Percentiles rank a stretch among this genome's conserved stretches.
Evolutionary conservation across 2,797 vertebrate species (phyloP).

Genomic region (Steatocranus sp.): DNA sequence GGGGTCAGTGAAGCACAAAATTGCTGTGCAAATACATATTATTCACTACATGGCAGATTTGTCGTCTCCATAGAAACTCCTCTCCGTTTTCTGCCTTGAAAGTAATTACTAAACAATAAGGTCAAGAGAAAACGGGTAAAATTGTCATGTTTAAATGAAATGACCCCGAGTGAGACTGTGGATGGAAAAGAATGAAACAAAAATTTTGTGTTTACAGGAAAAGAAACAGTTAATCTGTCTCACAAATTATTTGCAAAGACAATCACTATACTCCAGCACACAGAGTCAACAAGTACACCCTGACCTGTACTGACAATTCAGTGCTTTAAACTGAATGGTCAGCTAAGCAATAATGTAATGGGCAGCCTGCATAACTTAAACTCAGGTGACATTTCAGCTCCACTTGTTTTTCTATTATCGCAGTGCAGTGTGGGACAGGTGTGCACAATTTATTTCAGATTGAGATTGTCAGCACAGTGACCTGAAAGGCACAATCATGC

Average conservation of each 20-base stretch:
- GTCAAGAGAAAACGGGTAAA: constrained; percentile 29
- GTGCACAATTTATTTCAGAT: background rate
- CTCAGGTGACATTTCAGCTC: constrained; percentile 47
- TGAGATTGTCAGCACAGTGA: constrained; percentile 3
- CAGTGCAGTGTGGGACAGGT: constrained; percentile 11
- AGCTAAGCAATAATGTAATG: constrained; percentile 30
- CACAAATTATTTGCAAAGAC: background rate
- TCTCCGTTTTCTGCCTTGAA: constrained; percentile 42
- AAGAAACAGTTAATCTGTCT: background rate
- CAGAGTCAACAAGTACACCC: background rate
- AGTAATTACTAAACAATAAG: constrained; percentile 57
- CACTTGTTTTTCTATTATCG: constrained; percentile 42
- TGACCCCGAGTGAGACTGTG: background rate
- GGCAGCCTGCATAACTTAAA: constrained; percentile 14
- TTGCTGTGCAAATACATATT: constrained; percentile 66
- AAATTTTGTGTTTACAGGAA: background rate
- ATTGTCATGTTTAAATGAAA: constrained; percentile 8
- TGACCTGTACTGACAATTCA: background rate
- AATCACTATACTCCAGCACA: background rate
- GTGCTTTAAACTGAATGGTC: constrained; percentile 9
- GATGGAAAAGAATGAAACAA: background rate
- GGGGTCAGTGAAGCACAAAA: constrained; percentile 65
- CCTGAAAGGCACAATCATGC: background rate
- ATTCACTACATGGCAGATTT: constrained; percentile 56
- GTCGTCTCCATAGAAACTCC: constrained; percentile 65